Conservation (phyloP, 2,113 vertebrate species). For the Perca fluviatilis region DNA sequence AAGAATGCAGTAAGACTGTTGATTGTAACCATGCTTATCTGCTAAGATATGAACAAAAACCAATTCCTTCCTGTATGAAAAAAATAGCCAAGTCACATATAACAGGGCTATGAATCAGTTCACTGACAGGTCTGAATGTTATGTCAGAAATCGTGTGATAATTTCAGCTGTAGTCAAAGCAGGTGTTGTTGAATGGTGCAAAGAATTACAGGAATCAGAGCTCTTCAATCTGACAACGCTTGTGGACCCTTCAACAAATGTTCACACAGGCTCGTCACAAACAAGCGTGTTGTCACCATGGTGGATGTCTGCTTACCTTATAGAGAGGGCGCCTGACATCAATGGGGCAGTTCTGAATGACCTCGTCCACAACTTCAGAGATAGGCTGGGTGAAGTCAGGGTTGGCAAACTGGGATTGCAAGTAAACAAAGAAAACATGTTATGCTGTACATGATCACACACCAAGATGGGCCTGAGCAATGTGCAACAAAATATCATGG, state of each 20-base stretch:
- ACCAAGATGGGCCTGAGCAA: not conserved
- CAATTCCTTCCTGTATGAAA: not conserved
- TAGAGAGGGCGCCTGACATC: conserved; percentile 97
- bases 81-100: not conserved
- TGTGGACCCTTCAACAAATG: not conserved
- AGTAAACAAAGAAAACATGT: not conserved
- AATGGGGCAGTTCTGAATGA: conserved; percentile 99
- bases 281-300: not conserved
- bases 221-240: not conserved
- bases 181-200: not conserved
- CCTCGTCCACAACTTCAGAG: conserved; percentile 98
- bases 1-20: not conserved
- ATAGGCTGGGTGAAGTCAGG: conserved; percentile 99
- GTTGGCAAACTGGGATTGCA: conserved; percentile 91
- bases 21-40: not conserved
- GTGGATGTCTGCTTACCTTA: conserved; percentile 86
- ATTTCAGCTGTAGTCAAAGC: not conserved
- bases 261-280: not conserved
- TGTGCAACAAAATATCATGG: not conserved
- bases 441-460: not conserved
- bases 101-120: not conserved
- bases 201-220: not conserved
- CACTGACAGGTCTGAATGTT: not conserved
- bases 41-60: not conserved
- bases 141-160: not conserved